Base-by-base conservation (phyloP, 2,797 vertebrate species). In the Eospalax fontanierii region DNA sequence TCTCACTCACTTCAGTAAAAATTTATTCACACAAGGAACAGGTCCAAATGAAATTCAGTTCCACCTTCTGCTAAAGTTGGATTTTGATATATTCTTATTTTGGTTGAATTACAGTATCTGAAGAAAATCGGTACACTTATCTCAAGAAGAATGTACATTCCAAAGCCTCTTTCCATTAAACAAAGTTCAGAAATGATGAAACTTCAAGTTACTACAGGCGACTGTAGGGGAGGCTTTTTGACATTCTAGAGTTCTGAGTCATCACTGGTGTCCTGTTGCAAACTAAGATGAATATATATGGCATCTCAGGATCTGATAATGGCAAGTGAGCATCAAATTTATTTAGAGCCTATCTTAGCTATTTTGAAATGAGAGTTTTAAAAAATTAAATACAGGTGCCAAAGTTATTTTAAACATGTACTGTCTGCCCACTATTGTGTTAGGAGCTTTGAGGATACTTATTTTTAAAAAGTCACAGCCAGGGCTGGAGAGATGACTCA, bases 171-270 rank as follows among this genome's bases (percentile, higher is more conserved):
- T 95, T 94, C 66, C 79, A 87, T 50, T 50, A 65, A 93, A 78
- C 12, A 38, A 7, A 6, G 30, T 68, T 84, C 68, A 65, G 66
- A 86, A 94, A 83, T 71, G 59, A 92, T 87, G 79, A 89, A 79
- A 35, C 16, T 89, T 87, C 95, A 93, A 90, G 90, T 95, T 85
- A 81, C 71, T 59, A 87, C 84, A 92, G 88, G 94, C 54, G 76
- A 86, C 24, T 63, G 57, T 43, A 81, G 50, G 54, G n/a, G 90
- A 97, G 91, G 94, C 71, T 91, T 82, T 50, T 78, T 84, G 80
- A 74, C 68, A 94, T 92, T 89, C 76, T 83, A 21, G 30, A 84
- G 59, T 18, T 57, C 26, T 96, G 88, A 95, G 57, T 95, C 95
- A 95, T 30, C 78, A 24, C 28, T 87, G 38, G 33, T 61, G 57